A percentile compares a stretch with the other conserved stretches of the same genome.
phyloP scores from a whole-genome alignment of 2,888 invertebrate species.

The Tuberolachnus salignus region DNA sequence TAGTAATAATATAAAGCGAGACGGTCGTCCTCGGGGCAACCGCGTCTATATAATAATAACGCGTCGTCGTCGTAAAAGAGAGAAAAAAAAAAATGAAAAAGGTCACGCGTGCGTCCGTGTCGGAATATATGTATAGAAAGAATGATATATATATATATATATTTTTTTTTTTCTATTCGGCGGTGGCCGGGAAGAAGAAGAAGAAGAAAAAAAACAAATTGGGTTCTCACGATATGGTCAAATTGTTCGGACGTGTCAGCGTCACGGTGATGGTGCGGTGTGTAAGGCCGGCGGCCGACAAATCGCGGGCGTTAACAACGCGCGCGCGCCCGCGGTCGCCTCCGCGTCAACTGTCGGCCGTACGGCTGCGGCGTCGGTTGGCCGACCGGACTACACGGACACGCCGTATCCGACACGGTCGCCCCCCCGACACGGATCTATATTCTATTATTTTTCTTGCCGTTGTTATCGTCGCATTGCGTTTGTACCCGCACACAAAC shows the following conservation, averaged over 20 bases:
- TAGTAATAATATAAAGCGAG: neutral
- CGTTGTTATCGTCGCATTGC: neutral
- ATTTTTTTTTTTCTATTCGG: constrained; percentile 8
- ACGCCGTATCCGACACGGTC: constrained; percentile 52
- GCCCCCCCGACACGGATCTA: neutral
- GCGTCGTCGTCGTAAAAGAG: neutral
- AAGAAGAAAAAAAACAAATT: constrained; percentile 27
- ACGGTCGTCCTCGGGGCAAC: constrained; percentile 25
- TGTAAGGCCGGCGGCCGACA: constrained; percentile 27
- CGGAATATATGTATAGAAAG: constrained; percentile 20
- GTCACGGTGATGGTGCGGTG: constrained; percentile 43
- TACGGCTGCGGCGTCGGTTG: neutral
- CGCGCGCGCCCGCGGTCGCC: constrained; percentile 41
- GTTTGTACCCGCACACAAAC: neutral
- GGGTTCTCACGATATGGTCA: constrained; percentile 55
- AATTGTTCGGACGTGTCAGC: constrained; percentile 55
- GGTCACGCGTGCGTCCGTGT: constrained; percentile 54
- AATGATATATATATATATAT: too few relatives aligned
- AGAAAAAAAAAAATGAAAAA: too few relatives aligned
- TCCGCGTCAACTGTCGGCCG: neutral
- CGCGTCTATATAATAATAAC: neutral
- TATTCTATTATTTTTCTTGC: neutral
- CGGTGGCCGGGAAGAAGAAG: neutral
- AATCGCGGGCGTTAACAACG: constrained; percentile 50
- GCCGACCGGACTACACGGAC: constrained; percentile 11